These are phyloP conservation scores for Hemistola chrysoprasaria DNA, from an alignment of 2,888 invertebrate species.

Conservation along the genomic window DNA sequence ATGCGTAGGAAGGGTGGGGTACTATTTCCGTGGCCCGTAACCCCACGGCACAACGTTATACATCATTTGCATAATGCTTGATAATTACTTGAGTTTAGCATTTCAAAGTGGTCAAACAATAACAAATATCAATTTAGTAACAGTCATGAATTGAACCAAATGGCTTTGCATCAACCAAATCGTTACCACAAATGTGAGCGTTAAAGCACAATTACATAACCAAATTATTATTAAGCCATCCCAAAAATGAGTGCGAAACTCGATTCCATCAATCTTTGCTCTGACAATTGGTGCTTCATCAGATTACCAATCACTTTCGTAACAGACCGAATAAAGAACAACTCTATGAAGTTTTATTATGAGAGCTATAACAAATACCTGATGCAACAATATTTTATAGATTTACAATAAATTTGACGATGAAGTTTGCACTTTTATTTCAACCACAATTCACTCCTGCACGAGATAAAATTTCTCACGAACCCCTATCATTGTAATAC, in stretches of 20 bases:
- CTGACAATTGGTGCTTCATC: conserved; percentile 25
- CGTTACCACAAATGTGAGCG: conserved; percentile 14
- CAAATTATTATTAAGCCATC: conserved; percentile 17
- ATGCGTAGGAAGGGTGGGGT: too few species aligned
- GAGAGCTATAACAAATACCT: conserved; percentile 8
- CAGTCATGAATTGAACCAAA: conserved; percentile 7
- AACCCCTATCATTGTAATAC: too few species aligned
- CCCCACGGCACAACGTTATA: too few species aligned
- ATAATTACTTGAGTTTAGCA: too few species aligned
- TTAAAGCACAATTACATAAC: conserved; percentile 11
- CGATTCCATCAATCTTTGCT: conserved; percentile 13
- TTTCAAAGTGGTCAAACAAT: conserved; percentile 1
- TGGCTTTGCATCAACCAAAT: neutral
- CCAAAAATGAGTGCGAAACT: conserved; percentile 11
- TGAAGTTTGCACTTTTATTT: too few species aligned
- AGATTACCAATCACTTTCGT: conserved; percentile 27
- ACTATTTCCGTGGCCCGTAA: too few species aligned
- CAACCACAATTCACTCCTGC: too few species aligned
- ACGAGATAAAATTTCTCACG: too few species aligned
- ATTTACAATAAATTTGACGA: too few species aligned
- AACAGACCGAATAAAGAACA: conserved; percentile 16
- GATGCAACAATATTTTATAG: conserved; percentile 7
- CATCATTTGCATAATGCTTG: too few species aligned
- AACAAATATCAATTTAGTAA: neutral
- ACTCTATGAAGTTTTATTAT: conserved; percentile 15